Percentiles rank a stretch among this genome's conserved stretches.
These are phyloP conservation scores for Paedocypris micromegethes DNA, from an alignment of 2,797 vertebrate species.

Conservation along the genomic window DNA sequence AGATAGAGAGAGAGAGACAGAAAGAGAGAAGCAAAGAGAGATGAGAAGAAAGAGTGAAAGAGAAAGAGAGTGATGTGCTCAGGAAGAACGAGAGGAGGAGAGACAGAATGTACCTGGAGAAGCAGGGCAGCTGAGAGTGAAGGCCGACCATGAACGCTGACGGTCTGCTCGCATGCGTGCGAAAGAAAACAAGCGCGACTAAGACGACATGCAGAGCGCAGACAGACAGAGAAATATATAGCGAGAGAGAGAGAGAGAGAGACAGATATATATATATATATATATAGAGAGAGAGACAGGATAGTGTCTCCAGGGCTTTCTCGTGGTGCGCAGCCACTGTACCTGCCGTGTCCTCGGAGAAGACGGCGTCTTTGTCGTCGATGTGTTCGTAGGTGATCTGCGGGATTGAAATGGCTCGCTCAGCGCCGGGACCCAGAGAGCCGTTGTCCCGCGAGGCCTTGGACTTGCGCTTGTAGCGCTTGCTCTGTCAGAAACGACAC, in stretches of 20 bases:
- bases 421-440: slow-evolving; percentile 61
- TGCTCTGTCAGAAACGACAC: slow-evolving; percentile 67
- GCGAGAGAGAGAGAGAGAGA: background rate
- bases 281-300: too few relatives aligned
- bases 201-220: slow-evolving; percentile 1
- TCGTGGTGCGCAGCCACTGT: too few relatives aligned
- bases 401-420: slow-evolving; percentile 71
- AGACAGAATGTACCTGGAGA: slow-evolving; percentile 65
- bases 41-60: background rate
- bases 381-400: slow-evolving; percentile 80
- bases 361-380: slow-evolving; percentile 68
- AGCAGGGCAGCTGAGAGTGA: slow-evolving; percentile 63
- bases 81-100: too few relatives aligned
- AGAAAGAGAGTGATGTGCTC: background rate
- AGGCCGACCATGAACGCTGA: slow-evolving; percentile 72
- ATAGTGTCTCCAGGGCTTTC: too few relatives aligned
- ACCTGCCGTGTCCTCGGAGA: slow-evolving; percentile 60
- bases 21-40: too few relatives aligned
- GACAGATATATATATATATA: too few relatives aligned
- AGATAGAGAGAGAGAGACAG: too few relatives aligned
- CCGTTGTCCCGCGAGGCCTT: slow-evolving; percentile 69
- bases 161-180: slow-evolving; percentile 57
- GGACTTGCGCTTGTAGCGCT: slow-evolving; percentile 69
- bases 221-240: too few relatives aligned
- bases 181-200: slow-evolving; percentile 10